Base-by-base conservation (phyloP, 2,888 invertebrate genomes). In the Nasonia oneida region DNA sequence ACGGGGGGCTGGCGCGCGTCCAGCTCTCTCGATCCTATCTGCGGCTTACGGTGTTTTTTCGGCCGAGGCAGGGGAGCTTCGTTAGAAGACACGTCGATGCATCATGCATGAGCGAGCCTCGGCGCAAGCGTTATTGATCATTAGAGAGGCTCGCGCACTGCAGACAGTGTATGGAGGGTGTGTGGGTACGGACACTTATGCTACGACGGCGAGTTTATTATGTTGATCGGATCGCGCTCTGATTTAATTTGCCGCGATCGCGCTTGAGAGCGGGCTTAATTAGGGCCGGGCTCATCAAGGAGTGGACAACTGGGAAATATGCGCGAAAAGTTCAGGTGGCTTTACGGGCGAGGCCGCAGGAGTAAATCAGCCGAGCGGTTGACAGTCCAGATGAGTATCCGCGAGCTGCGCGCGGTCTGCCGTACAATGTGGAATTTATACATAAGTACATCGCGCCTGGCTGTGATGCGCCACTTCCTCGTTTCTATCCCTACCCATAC, bases 61-160 rank as follows among this genome's bases (percentile, higher is more conserved):
- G 47, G 29, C 47, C 23, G 67, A 47, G 23, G 18, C 50, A 47
- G 50, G 50, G 12, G 47, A 61, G 50, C 70, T 67, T 79, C 70
- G 37, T 67, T 67, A 67, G 33, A 67, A 67, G 67, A 67, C 53
- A n/a, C 70, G 61, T 29, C 50, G 50, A 73, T 67, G 81, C 81
- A 82, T 50, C 64, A 82, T 75, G 81, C 81, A 75, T 75, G 67
- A 75, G 75, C 57, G 57, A 67, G 3, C 8, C 4, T 0, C n/a
- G 33, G 67, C 6, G n/a, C 47, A n/a, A 42, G 64, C 74, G 47
- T 47, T 74, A 64, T 73, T 47, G 81, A 29, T 74, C 81, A 74
- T 81, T 81, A 82, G 75, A 67, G 50, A 33, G 67, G 14, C 4
- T 67, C 29, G 14, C 47, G 37, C 64, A 37, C 10, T 50, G 14